phyloP scores from a whole-genome alignment of 2,888 invertebrate species.

The Perizoma flavofasciatum region DNA sequence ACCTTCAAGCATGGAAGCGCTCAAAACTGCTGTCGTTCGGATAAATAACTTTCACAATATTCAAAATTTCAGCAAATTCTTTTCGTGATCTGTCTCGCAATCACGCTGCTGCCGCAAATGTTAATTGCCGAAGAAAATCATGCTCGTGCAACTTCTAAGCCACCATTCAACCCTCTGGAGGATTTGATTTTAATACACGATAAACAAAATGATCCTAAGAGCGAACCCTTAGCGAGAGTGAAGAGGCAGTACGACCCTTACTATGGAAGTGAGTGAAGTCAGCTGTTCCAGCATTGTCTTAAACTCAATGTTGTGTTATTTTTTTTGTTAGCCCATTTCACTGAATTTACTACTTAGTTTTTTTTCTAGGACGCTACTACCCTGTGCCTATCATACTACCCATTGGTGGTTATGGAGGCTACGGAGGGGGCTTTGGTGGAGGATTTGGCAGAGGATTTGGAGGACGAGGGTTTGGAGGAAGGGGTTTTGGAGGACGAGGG shows the following conservation, averaged over 20 bases:
- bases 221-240: slow-evolving; percentile 44
- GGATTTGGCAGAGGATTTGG: slow-evolving; percentile 51
- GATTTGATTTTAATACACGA: slow-evolving; percentile 44
- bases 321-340: too few species aligned
- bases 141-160: slow-evolving; percentile 28
- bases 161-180: slow-evolving; percentile 48
- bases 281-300: too few species aligned
- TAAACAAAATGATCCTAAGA: slow-evolving; percentile 39
- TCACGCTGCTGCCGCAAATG: slow-evolving; percentile 37
- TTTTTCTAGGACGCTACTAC: slow-evolving; percentile 43
- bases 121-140: slow-evolving; percentile 33
- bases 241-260: slow-evolving; percentile 53
- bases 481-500: slow-evolving; percentile 44
- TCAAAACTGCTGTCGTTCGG: too few species aligned
- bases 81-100: slow-evolving; percentile 34
- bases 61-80: slow-evolving; percentile 44
- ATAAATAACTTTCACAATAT: background rate
- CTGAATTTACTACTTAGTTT: background rate
- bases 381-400: slow-evolving; percentile 47
- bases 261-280: slow-evolving; percentile 44
- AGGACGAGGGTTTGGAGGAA: slow-evolving; percentile 36
- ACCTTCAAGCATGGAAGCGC: too few species aligned
- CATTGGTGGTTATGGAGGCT: slow-evolving; percentile 40
- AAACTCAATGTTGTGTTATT: too few species aligned
- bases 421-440: slow-evolving; percentile 39